Evolutionary conservation across 2,888 invertebrate genomes (phyloP).

Genomic region (Gastracanthus pulcherrimus): DNA sequence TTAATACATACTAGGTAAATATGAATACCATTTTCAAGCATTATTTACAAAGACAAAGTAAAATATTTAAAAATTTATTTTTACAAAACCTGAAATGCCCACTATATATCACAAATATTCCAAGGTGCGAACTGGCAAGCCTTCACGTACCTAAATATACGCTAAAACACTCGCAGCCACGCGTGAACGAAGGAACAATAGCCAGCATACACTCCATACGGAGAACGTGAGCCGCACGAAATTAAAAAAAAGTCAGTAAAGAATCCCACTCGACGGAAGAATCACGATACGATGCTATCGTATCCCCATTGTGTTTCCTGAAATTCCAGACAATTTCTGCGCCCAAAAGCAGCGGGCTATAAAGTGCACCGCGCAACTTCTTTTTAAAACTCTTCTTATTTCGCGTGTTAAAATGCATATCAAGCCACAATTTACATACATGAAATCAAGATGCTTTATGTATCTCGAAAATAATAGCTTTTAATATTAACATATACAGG

Average conservation of each 20-base stretch:
- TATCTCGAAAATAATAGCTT: not conserved
- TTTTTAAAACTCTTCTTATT: not conserved
- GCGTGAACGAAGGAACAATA: constrained; percentile 41
- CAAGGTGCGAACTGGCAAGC: no score
- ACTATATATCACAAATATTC: no score
- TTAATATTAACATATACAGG: not conserved
- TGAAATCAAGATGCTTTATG: not conserved
- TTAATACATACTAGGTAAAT: no score
- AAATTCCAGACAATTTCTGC: constrained; percentile 38
- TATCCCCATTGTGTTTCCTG: constrained; percentile 41
- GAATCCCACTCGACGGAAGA: constrained; percentile 6
- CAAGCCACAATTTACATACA: not conserved
- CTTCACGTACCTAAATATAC: not conserved
- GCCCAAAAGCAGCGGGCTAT: not conserved
- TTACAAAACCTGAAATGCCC: not conserved
- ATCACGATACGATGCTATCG: constrained; percentile 37
- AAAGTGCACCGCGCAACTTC: not conserved
- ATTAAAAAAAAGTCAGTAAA: constrained; percentile 26
- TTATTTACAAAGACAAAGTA: no score
- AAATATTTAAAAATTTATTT: no score
- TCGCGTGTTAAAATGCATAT: constrained; percentile 20
- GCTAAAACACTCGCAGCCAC: constrained; percentile 7
- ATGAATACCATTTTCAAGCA: no score
- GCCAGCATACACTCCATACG: not conserved
- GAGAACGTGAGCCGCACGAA: constrained; percentile 22